phyloP scores from a whole-genome alignment of 2,113 vertebrate genomes.

The Callipepla californica region DNA sequence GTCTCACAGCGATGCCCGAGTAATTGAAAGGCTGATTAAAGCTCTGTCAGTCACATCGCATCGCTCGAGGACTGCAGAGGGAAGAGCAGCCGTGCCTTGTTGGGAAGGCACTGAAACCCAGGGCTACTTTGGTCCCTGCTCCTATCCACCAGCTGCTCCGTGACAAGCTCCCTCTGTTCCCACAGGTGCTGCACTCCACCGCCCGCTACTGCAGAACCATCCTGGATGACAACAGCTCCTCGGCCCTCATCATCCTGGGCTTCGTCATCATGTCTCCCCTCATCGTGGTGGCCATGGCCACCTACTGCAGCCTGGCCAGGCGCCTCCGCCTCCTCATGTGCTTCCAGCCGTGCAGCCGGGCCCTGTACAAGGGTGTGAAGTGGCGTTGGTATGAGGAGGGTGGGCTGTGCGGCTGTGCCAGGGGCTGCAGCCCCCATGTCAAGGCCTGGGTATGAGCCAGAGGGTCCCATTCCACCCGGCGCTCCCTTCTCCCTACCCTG shows the following conservation, averaged over 20 bases:
- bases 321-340: constrained; percentile 84
- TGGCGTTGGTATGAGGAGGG: constrained; percentile 75
- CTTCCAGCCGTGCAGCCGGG: constrained; percentile 79
- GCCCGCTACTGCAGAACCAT: constrained; percentile 85
- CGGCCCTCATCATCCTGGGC: constrained; percentile 92
- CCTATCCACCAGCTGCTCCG: not conserved
- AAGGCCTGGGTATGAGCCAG: constrained; percentile 87
- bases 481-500: not conserved
- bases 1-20: not conserved
- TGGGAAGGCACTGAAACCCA: not conserved
- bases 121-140: not conserved
- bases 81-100: too few relatives aligned
- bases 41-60: not conserved
- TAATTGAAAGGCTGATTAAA: not conserved
- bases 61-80: not conserved
- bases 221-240: constrained; percentile 93
- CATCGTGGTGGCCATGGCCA: constrained; percentile 88
- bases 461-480: not conserved
- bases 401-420: constrained; percentile 28
- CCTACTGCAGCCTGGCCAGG: constrained; percentile 86
- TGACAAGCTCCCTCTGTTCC: not conserved
- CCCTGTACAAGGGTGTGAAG: constrained; percentile 79
- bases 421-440: constrained; percentile 54
- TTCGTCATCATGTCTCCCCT: constrained; percentile 96
- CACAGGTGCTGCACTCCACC: constrained; percentile 84